These are phyloP conservation scores for Acheta domesticus DNA, from an alignment of 2,888 invertebrate species.

Conservation along the genomic window DNA sequence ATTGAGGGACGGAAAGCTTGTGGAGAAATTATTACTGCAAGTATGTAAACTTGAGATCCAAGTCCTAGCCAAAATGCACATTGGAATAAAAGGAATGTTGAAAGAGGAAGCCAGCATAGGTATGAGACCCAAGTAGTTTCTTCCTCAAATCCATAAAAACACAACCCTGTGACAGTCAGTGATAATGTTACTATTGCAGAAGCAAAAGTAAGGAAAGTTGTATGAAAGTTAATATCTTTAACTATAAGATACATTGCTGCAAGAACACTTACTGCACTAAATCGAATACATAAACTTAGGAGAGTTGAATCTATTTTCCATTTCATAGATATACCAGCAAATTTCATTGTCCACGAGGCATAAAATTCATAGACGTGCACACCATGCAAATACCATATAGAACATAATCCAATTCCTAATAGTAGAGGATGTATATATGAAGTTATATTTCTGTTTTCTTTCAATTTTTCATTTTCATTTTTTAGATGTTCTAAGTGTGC, in stretches of 20 bases:
- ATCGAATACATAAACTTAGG: background rate
- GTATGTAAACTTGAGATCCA: background rate
- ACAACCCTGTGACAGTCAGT: background rate
- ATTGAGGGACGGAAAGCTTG: background rate
- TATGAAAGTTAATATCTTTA: background rate
- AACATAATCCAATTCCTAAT: background rate
- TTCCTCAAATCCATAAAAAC: slow-evolving; percentile 18
- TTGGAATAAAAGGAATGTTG: background rate
- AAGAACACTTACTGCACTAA: background rate
- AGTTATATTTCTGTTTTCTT: background rate
- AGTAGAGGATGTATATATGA: background rate
- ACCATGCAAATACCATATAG: slow-evolving; percentile 5
- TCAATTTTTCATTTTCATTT: background rate
- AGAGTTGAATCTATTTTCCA: background rate
- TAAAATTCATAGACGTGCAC: background rate
- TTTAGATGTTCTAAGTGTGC: background rate
- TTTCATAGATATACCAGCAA: background rate
- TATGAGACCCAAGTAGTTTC: background rate
- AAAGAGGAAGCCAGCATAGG: background rate
- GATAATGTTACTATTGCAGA: background rate
- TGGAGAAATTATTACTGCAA: background rate
- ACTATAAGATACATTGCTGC: background rate
- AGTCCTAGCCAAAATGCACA: background rate
- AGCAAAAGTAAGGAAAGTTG: background rate
- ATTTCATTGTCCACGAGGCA: background rate